Conservation (phyloP, 2,888 invertebrate genomes). For the Aleiodes testaceus region DNA sequence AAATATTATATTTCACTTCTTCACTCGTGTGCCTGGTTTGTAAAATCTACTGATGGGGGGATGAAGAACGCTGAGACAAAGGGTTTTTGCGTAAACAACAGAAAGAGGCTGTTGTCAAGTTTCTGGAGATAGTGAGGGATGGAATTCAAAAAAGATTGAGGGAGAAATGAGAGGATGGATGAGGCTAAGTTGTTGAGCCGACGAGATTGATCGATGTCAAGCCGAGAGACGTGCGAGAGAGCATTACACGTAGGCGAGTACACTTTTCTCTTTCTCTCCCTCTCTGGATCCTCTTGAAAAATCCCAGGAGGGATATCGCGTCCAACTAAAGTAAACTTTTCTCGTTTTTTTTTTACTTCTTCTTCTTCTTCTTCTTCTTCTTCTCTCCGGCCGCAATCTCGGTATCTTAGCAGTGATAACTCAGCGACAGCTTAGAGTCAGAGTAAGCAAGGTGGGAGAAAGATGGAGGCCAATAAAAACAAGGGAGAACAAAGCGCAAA, state of each 20-base stretch:
- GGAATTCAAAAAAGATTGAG: conserved; percentile 5
- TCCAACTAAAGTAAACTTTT: conserved; percentile 14
- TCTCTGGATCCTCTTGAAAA: not conserved
- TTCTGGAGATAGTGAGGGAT: not conserved
- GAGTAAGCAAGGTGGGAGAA: not conserved
- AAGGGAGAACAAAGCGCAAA: not conserved
- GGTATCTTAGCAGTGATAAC: not conserved
- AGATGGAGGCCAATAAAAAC: too few species aligned
- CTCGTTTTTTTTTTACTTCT: conserved; percentile 14
- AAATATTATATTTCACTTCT: conserved; percentile 37
- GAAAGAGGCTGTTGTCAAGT: conserved; percentile 22
- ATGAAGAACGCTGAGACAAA: conserved; percentile 7
- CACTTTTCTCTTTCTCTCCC: conserved; percentile 10
- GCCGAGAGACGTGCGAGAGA: not conserved
- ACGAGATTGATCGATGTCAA: conserved; percentile 35
- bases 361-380: not conserved
- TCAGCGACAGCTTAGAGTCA: too few species aligned
- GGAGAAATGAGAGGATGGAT: not conserved
- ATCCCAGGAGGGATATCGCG: conserved; percentile 27
- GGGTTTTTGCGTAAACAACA: not conserved
- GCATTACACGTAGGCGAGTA: conserved; percentile 25
- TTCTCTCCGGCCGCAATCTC: not conserved
- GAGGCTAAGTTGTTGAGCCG: conserved; percentile 28
- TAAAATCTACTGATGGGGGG: not conserved
- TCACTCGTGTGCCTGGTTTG: conserved; percentile 20